These are phyloP conservation scores for Drosophila elegans DNA, from an alignment of 1,140 invertebrate species.

Conservation along the genomic window DNA sequence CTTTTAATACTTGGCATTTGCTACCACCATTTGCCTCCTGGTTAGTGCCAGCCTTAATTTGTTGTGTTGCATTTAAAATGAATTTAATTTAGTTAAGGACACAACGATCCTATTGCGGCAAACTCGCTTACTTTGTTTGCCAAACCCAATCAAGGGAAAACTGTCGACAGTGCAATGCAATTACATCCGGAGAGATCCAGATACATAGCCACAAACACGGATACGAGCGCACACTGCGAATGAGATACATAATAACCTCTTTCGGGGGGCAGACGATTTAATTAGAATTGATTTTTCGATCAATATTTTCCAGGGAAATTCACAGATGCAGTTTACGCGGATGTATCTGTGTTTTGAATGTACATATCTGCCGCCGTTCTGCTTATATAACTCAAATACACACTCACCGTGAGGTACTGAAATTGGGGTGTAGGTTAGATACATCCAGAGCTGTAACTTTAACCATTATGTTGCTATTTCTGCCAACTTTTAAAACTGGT, in stretches of 20 bases:
- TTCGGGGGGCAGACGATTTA: conserved; percentile 74
- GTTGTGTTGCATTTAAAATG: conserved; percentile 56
- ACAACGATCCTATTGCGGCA: conserved; percentile 29
- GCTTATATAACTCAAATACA: conserved; percentile 54
- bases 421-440: conserved; percentile 1
- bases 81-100: conserved; percentile 63
- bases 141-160: conserved; percentile 67
- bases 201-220: conserved; percentile 3
- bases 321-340: conserved; percentile 51
- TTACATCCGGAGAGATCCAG: conserved; percentile 38
- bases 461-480: too few relatives aligned
- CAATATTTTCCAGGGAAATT: conserved; percentile 81
- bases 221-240: conserved; percentile 15
- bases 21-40: conserved; percentile 29
- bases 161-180: conserved; percentile 47
- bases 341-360: conserved; percentile 15
- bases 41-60: conserved; percentile 34
- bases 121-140: conserved; percentile 56
- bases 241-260: conserved; percentile 67
- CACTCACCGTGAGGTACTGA: conserved; percentile 2
- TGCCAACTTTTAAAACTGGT: too few relatives aligned
- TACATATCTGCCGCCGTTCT: conserved; percentile 27
- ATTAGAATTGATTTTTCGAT: conserved; percentile 83
- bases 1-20: conserved; percentile 14
- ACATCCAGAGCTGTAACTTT: conserved; percentile 5